A percentile compares a stretch with the other conserved stretches of the same genome.
Conservation (phyloP, 2,113 vertebrate species). For the Trichechus manatus region DNA sequence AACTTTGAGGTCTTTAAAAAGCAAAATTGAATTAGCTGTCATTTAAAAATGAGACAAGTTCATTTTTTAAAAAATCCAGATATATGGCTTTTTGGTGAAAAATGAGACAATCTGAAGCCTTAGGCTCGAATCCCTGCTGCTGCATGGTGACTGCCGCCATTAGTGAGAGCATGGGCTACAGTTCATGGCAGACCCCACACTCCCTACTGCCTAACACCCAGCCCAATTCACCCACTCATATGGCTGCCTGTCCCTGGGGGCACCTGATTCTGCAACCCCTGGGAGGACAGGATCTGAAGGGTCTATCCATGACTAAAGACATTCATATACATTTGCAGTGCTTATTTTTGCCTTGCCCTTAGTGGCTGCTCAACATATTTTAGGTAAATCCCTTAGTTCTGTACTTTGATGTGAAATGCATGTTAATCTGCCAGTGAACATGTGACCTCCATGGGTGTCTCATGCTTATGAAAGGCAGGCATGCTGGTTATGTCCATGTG, state of each 20-base stretch:
- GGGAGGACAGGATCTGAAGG: not conserved
- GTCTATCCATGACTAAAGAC: not conserved
- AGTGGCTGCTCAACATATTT: not conserved
- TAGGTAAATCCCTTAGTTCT: constrained; percentile 15
- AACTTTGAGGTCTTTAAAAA: not conserved
- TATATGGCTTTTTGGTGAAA: not conserved
- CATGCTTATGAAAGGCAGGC: not conserved
- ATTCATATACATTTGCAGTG: not conserved
- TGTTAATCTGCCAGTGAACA: not conserved
- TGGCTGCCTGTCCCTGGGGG: not conserved
- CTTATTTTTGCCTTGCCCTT: not conserved
- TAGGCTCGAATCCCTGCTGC: not conserved
- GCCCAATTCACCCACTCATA: not conserved
- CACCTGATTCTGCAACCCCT: not conserved
- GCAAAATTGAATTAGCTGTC: not conserved
- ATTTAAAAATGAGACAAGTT: not conserved
- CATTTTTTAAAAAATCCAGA: not conserved
- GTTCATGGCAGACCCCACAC: not conserved
- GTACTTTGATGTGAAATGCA: not conserved
- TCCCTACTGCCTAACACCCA: not conserved
- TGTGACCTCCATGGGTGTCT: not conserved
- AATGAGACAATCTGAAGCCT: not conserved
- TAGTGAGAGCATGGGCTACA: not conserved
- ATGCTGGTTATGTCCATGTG: not conserved
- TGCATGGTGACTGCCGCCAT: not conserved